Base-by-base conservation (phyloP, 2,113 vertebrate genomes). In the Strix uralensis region DNA sequence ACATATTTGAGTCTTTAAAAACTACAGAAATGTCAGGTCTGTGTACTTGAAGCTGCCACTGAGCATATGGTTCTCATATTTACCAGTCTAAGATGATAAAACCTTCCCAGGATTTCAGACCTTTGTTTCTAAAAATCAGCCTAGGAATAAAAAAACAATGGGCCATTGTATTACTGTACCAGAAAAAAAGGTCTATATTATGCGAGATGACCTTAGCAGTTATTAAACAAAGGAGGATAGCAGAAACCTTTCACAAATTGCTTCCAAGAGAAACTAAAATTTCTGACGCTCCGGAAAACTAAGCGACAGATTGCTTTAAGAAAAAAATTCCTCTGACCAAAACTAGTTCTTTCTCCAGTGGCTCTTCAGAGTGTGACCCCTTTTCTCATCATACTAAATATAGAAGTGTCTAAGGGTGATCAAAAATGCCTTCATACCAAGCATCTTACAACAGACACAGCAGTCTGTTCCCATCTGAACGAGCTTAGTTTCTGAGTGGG, bases 21-120 rank as follows among this genome's bases (percentile, higher is more conserved):
- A 25, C 2, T 74, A 34, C 10, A 36, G 40, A 36, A 91, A 66
- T 77, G 27, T 80, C 52, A 81, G 30, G 10, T 86, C 27, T 78
- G n/a, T 78, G 19, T 95, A 67, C 51, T 66, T 73, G 47, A 78
- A 74, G 77, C 34, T 94, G 59, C 67, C 81, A 62, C 27, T 62
- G 66, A 66, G 78, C 87, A 81, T 81, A 36, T 51, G 73, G 46
- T 92, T 94, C 78, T 90, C 18, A 27, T 94, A 84, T 94, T 90
- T 91, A 71, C 72, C 47, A 84, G 42, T 70, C 19, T 51, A 46
- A 74, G 78, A 69, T 71, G 81, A 89, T 79, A 91, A 95, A 97
- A 58, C 34, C 19, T 66, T 78, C 81, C 34, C 25, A 94, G 40
- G 59, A 78, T 71, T 93, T 91, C 51, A 86, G 70, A 46, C 69